Evolutionary conservation across 2,888 invertebrate species (phyloP).

Genomic region (Limnephilus marmoratus): DNA sequence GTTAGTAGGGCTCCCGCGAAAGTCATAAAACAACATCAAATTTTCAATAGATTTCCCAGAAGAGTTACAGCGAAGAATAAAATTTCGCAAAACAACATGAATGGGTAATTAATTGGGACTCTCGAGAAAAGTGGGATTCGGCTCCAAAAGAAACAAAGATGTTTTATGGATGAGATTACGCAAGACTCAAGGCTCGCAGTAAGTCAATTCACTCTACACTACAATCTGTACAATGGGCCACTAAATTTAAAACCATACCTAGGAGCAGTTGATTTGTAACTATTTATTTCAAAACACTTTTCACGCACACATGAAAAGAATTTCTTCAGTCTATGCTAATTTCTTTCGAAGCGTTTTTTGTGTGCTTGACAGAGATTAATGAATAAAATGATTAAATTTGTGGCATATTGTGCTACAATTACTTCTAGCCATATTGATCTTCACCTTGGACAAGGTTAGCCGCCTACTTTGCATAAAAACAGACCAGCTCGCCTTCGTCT

Average conservation of each 20-base stretch:
- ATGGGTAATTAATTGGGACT: slow-evolving; percentile 27
- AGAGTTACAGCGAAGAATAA: not conserved
- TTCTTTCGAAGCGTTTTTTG: slow-evolving; percentile 13
- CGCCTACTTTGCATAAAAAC: slow-evolving; percentile 40
- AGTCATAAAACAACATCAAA: not conserved
- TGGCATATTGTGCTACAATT: slow-evolving; percentile 30
- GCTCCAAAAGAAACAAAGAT: slow-evolving; percentile 26
- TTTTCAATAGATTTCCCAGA: not conserved
- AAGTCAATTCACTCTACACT: not conserved
- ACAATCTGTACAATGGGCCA: slow-evolving; percentile 16
- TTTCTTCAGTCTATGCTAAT: slow-evolving; percentile 24
- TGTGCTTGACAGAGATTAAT: slow-evolving; percentile 4
- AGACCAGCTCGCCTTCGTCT: slow-evolving; percentile 30
- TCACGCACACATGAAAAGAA: slow-evolving; percentile 15
- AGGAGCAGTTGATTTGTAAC: not conserved
- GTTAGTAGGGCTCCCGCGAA: not conserved
- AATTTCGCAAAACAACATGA: slow-evolving; percentile 23
- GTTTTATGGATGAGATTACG: slow-evolving; percentile 20
- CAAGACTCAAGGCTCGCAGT: not conserved
- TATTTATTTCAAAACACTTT: slow-evolving; percentile 19
- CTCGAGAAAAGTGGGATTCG: slow-evolving; percentile 19
- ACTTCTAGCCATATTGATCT: slow-evolving; percentile 30
- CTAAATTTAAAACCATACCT: not conserved
- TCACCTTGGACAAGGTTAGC: not conserved
- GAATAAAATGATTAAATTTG: slow-evolving; percentile 30